Conservation (phyloP, 64 coral and sea anemone species). For the Stylophora pistillata region DNA sequence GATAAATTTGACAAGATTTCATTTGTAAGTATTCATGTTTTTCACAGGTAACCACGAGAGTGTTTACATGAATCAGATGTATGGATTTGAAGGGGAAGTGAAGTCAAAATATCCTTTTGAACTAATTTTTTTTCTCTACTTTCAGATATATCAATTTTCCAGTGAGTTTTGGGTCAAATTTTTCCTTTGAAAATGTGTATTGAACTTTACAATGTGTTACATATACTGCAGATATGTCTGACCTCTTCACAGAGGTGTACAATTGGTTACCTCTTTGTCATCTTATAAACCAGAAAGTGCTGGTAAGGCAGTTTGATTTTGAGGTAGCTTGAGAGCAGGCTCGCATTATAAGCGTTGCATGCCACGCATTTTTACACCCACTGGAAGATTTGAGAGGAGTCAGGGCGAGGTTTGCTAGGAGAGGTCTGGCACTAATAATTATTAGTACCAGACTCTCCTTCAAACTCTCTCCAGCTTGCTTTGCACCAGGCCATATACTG, state of each 20-base stretch:
- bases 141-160: not conserved
- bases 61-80: constrained; percentile 98
- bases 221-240: constrained; percentile 93
- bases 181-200: not conserved
- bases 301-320: constrained; percentile 51
- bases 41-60: constrained; percentile 95
- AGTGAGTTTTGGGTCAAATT: not conserved
- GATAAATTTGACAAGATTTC: not conserved
- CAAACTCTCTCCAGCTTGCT: no score
- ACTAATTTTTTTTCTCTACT: not conserved
- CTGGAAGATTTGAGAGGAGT: no score
- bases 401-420: no score
- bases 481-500: no score
- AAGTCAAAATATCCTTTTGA: constrained; percentile 98
- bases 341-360: no score
- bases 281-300: constrained; percentile 87
- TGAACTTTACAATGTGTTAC: constrained; percentile 71
- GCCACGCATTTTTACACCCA: no score
- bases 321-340: no score
- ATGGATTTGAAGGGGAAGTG: constrained; percentile 99
- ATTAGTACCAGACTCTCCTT: no score
- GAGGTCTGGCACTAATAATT: no score
- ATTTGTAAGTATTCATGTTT: not conserved
- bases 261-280: constrained; percentile 97
- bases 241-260: constrained; percentile 99